Base-by-base conservation (phyloP, 1,140 invertebrate species). In the Pseudomyrmex flavicornis region DNA sequence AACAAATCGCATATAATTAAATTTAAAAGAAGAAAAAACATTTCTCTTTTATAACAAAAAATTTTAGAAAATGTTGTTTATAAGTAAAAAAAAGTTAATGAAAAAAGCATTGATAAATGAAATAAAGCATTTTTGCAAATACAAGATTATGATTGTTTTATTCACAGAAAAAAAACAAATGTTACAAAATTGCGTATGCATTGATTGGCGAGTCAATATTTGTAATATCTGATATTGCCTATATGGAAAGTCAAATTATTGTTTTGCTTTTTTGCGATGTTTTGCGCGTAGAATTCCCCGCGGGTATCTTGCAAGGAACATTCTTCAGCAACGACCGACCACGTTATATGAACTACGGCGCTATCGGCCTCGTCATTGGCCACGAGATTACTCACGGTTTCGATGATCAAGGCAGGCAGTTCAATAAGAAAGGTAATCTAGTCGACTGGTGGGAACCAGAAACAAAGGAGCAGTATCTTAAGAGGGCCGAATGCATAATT, bases 341-440 rank as follows among this genome's bases (percentile, higher is more conserved):
- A 2, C 96, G 96, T 83, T 99, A 98, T 89, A 96, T 99, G 95
- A 99, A 99, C 92, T 99, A 97, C 90, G 98, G 98, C 69, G 97
- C 97, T 10, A 98, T 99, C 89, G 98, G 98, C 7, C 98, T 98
- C 89, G 97, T 99, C 4, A 98, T 99, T 92, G 98, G 98, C 0
- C 98, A 98, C 90, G 98, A 99, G 95, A 98, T 99, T 62, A 98
- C 98, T 0, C 98, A 99, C 91, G 98, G 97, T 12, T 99, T 99
- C 91, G 98, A 99, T 93, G 98, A 98, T 92, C 96, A 98, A 93
- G 97, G 97, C 58, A 95, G 98, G 20, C 97, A 98, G 94, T 99
- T 98, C 90, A 98, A 99, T 93, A 97, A 97, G 83, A 96, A 98
- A 66, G 98, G 98, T 52, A 98, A 98, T 91, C 76, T 91, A 22